Evolutionary conservation across 2,113 vertebrate genomes (phyloP).

Genomic region (Hydrolagus affinis): DNA sequence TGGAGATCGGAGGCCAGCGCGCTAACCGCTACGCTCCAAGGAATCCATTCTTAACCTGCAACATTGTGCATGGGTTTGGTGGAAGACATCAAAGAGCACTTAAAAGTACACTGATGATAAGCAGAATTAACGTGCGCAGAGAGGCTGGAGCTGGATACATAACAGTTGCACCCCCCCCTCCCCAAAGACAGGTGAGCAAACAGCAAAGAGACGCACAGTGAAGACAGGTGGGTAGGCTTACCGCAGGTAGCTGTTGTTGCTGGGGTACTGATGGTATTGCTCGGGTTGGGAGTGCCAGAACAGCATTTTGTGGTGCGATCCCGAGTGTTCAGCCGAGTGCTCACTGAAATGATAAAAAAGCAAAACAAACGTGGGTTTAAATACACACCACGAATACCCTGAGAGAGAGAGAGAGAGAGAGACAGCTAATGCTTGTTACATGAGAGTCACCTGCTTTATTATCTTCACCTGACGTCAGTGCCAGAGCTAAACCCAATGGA

Average conservation of each 20-base stretch:
- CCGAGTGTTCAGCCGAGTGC: constrained; percentile 42
- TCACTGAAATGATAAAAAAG: constrained; percentile 40
- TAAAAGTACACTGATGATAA: too few relatives aligned
- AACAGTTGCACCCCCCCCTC: too few relatives aligned
- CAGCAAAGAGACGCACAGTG: too few relatives aligned
- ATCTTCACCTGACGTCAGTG: background rate
- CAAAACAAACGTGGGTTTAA: background rate
- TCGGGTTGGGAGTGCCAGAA: constrained; percentile 66
- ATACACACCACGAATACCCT: too few relatives aligned
- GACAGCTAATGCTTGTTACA: background rate
- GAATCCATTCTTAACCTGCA: too few relatives aligned
- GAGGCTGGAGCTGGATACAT: too few relatives aligned
- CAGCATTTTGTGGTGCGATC: constrained; percentile 54
- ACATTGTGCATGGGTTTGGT: too few relatives aligned
- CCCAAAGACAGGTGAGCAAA: too few relatives aligned
- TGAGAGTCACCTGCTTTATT: background rate
- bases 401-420: background rate
- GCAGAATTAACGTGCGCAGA: too few relatives aligned
- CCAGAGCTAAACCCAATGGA: background rate
- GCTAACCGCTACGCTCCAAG: too few relatives aligned
- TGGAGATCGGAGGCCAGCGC: too few relatives aligned
- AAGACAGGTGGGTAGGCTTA: constrained; percentile 41
- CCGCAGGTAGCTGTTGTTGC: constrained; percentile 47
- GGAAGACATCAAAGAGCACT: too few relatives aligned
- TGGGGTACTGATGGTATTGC: constrained; percentile 48